A percentile compares a stretch with the other conserved stretches of the same genome.
These are phyloP conservation scores for Xiphophorus couchianus DNA, from an alignment of 2,113 vertebrate genomes.

Conservation along the genomic window DNA sequence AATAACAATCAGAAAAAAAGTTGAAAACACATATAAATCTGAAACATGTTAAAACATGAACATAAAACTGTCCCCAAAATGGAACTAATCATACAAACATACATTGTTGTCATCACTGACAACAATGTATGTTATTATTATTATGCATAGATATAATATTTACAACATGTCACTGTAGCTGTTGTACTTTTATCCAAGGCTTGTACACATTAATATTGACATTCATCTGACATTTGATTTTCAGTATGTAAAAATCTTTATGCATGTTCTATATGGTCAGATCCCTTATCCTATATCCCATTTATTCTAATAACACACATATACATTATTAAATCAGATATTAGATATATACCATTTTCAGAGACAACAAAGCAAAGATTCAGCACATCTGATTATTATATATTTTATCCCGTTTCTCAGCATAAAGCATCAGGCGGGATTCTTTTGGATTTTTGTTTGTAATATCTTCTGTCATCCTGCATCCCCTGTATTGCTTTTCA, in stretches of 20 bases:
- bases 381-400: background rate
- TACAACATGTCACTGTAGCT: background rate
- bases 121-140: background rate
- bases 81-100: background rate
- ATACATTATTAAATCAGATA: background rate
- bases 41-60: constrained; percentile 53
- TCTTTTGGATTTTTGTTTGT: constrained; percentile 14
- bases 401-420: background rate
- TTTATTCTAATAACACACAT: constrained; percentile 5
- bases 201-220: constrained; percentile 1
- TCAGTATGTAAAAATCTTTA: background rate
- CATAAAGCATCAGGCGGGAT: background rate
- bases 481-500: constrained; percentile 42
- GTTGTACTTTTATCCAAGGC: background rate
- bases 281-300: background rate
- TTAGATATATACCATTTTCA: background rate
- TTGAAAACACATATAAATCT: constrained; percentile 37
- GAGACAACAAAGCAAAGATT: background rate
- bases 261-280: background rate
- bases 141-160: background rate
- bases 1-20: background rate
- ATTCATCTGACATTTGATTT: background rate
- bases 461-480: constrained; percentile 52
- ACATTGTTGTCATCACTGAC: constrained; percentile 13
- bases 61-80: background rate